Conservation (phyloP, 2,888 invertebrate species). For the Coenonympha glycerion region DNA sequence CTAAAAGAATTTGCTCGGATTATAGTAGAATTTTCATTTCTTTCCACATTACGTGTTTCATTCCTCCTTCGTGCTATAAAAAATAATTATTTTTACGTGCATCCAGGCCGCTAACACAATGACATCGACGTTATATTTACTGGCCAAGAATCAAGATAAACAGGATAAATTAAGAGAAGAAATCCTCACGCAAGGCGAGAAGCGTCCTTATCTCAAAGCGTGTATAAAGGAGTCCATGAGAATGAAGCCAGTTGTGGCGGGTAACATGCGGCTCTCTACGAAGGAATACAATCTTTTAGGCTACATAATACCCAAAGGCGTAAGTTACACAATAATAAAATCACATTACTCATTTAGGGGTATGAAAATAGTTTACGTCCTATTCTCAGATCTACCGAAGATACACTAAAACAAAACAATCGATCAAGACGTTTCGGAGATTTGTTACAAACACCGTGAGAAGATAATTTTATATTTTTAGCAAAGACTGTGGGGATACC, state of each 20-base stretch:
- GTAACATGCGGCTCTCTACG: conserved; percentile 69
- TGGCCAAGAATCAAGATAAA: conserved; percentile 78
- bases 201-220: conserved; percentile 79
- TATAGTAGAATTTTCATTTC: not conserved
- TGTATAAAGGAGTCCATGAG: conserved; percentile 83
- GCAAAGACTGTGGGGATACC: too few species aligned
- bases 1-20: too few species aligned
- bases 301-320: conserved; percentile 78
- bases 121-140: conserved; percentile 73
- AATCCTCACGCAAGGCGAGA: conserved; percentile 45
- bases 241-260: conserved; percentile 77
- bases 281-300: conserved; percentile 77
- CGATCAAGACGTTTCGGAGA: too few species aligned
- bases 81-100: conserved; percentile 3
- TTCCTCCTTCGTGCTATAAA: not conserved
- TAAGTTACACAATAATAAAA: conserved; percentile 53
- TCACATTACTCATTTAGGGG: too few species aligned
- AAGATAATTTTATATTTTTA: too few species aligned
- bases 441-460: too few species aligned
- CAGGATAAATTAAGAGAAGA: conserved; percentile 79
- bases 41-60: not conserved
- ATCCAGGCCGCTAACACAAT: conserved; percentile 76
- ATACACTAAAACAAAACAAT: too few species aligned
- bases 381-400: too few species aligned
- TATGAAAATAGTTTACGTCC: not conserved